Percentiles rank a stretch among this genome's conserved stretches.
phyloP scores from a whole-genome alignment of 1,140 invertebrate species.

The Brachionus plicatilis region DNA sequence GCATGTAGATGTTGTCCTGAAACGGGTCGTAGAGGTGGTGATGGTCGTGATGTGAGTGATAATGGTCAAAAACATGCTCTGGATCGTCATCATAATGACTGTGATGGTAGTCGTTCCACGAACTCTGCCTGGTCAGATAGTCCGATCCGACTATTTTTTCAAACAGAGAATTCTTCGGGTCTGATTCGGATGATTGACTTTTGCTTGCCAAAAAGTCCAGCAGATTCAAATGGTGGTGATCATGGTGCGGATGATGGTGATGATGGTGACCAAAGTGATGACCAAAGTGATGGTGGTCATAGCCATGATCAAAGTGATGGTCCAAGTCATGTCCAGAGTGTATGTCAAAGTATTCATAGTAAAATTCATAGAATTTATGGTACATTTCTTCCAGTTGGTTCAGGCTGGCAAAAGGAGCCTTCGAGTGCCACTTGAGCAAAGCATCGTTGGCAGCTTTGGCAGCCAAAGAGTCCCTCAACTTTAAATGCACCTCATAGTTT shows the following conservation, averaged over 20 bases:
- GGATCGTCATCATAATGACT: neutral
- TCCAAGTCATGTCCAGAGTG: neutral
- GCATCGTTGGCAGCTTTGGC: constrained; percentile 37
- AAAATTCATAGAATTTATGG: constrained; percentile 34
- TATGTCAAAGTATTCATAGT: constrained; percentile 19
- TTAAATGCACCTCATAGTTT: constrained; percentile 4
- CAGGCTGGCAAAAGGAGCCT: neutral
- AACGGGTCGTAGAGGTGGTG: neutral
- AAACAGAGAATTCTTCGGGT: neutral
- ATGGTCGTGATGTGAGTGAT: neutral
- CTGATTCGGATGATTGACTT: neutral
- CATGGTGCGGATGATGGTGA: constrained; percentile 23
- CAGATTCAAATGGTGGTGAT: constrained; percentile 18
- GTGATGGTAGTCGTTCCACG: neutral
- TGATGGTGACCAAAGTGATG: neutral
- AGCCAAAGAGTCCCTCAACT: neutral
- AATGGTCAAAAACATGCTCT: neutral
- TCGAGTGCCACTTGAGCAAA: constrained; percentile 34
- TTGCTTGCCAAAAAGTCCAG: constrained; percentile 28
- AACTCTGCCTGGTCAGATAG: neutral
- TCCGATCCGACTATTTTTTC: constrained; percentile 21
- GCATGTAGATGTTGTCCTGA: neutral
- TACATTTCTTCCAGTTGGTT: constrained; percentile 32
- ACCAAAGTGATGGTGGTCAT: neutral
- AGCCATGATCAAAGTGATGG: neutral